Evolutionary conservation across 2,888 invertebrate species (phyloP), one percentile per base, ranked within the genome.

Genomic region (Dasypolia templi): DNA sequence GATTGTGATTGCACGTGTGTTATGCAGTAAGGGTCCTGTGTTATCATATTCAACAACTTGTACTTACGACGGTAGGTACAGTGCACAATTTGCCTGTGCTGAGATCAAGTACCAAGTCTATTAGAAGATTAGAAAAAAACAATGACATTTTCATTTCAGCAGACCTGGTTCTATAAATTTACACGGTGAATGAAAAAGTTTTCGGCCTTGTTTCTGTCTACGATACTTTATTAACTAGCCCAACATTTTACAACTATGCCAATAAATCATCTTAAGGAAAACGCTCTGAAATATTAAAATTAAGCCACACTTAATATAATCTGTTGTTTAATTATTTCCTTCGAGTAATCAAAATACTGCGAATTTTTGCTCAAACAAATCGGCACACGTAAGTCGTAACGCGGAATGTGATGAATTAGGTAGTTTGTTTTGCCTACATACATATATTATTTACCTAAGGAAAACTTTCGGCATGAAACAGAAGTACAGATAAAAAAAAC

Each of bases 321-420:
- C 66, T 66, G 71, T 61, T 79, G 58, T 75, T 78, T 69, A 67
- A 74, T 83, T 84, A 77, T 81, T 84, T 69, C 32, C 26, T 53
- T 61, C 14, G 29, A 63, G 51, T 69, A 75, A 81, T 78, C 59
- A 83, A 77, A 81, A 84, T 46, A 58, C 51, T 46, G 55, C 29
- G 58, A 22, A 51, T 62, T 66, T 76, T 46, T 26, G 49, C 35
- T 55, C 39, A 64, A 72, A 75, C 75, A 84, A 81, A 72, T 78
- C 64, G 22, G 62, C 19, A 53, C 64, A 83, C 78, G 82, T 75
- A 70, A 53, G 56, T 78, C 65, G 75, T 75, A 78, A 75, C 56
- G 12, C 19, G 67, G 75, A 80, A 75, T 68, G 42, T 78, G 46
- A 78, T 79, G 62, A 79, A 81, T 75, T 49, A 61, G 35, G 59